Evolutionary conservation across 1,140 invertebrate genomes (phyloP).

Genomic region (Alviniconcha marisindica): DNA sequence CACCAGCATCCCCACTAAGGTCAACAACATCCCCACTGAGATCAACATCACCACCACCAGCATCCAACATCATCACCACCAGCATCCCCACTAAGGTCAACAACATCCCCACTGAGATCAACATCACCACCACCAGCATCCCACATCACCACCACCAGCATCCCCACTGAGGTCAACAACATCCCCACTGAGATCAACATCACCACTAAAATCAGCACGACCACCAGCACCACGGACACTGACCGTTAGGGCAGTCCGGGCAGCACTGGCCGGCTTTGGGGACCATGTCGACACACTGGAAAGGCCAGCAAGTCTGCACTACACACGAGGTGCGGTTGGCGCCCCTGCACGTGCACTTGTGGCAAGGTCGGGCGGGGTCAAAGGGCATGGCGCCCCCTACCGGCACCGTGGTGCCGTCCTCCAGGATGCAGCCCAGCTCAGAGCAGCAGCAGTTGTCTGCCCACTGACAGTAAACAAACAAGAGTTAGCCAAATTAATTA

Average conservation of each 20-base stretch:
- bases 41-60: too few species aligned
- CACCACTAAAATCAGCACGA: neutral
- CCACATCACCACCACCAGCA: neutral
- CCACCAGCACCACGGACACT: neutral
- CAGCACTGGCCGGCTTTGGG: neutral
- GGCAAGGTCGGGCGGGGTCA: neutral
- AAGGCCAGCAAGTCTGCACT: conserved; percentile 8
- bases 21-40: too few species aligned
- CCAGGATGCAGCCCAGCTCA: neutral
- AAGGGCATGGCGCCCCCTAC: conserved; percentile 20
- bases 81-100: too few species aligned
- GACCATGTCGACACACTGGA: conserved; percentile 7
- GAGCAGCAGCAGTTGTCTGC: conserved; percentile 12
- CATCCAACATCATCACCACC: too few species aligned
- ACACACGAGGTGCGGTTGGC: neutral
- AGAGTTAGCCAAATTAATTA: neutral
- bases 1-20: neutral
- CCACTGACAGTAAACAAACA: neutral
- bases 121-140: neutral
- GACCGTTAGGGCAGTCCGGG: conserved; percentile 7
- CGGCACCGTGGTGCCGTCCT: neutral
- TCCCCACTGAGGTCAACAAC: too few species aligned
- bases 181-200: neutral
- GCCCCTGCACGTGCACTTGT: neutral
- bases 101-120: neutral